A percentile compares a stretch with the other conserved stretches of the same genome.
phyloP scores from a whole-genome alignment of 2,113 vertebrate genomes.

The Tragulus kanchil region DNA sequence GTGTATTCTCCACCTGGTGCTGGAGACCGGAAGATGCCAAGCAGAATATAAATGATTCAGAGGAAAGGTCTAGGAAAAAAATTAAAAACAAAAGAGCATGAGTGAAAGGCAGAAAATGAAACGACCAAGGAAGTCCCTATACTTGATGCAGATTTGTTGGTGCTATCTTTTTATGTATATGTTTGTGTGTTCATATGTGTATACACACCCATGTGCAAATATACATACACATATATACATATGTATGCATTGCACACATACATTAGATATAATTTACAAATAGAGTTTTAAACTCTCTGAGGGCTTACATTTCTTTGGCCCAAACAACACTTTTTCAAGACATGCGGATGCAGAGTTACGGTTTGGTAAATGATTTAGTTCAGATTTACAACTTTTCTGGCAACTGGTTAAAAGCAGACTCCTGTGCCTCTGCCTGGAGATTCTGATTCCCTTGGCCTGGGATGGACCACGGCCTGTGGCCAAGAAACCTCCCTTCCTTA shows the following conservation, averaged over 20 bases:
- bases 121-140: too few relatives aligned
- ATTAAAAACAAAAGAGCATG: background rate
- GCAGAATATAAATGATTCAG: background rate
- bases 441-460: background rate
- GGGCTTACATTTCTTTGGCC: background rate
- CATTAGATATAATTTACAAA: background rate
- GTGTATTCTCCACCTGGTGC: background rate
- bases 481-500: background rate
- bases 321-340: background rate
- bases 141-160: background rate
- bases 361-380: background rate
- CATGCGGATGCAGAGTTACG: background rate
- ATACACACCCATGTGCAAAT: background rate
- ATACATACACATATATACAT: background rate
- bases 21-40: background rate
- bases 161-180: background rate
- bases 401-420: background rate
- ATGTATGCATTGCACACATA: background rate
- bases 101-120: slow-evolving; percentile 31
- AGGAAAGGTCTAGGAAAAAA: background rate
- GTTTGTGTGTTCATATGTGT: background rate
- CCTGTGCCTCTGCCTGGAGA: background rate
- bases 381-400: background rate
- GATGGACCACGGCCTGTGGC: background rate
- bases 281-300: background rate